Base-by-base conservation (phyloP, 2,797 vertebrate species). In the Holocentrus rufus region DNA sequence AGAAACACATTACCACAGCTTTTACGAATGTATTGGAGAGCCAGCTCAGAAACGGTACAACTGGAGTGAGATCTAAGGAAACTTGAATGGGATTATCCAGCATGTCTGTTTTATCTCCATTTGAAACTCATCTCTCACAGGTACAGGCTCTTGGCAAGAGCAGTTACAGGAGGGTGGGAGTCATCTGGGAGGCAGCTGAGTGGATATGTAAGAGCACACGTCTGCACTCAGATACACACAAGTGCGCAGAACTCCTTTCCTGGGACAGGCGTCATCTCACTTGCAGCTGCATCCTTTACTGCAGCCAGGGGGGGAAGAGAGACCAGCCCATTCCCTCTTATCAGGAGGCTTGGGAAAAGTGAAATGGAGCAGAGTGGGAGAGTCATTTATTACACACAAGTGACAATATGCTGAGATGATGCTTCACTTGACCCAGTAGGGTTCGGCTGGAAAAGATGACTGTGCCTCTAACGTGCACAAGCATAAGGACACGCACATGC, bases 171-270 rank as follows among this genome's bases (percentile, higher is more conserved):
- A 82, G 53, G 67, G 66, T 59, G 25, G 25, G 49, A 79, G 57
- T 86, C 82, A 90, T 85, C 74, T 86, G 85, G 77, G 36, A 69
- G 42, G 18, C 55, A 84, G 70, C 72, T 89, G 82, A 83, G 65
- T 59, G 65, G 59, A 69, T 23, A 72, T 62, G 22, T 42, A 22
- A 77, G 56, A 68, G 47, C 64, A 74, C 39, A 39, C 46, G 63
- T 73, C 63, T 62, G 61, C 46, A 55, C 55, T 25, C 15, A 81
- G 11, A 57, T 64, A 54, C 39, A 52, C 70, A 56, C 6, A 14
- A 47, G 17, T 34, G 23, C n/a, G 65, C 80, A 23, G 14, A 42
- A 66, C 25, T 70, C 44, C 68, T 68, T 65, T 20, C 61, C 71
- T 47, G 17, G 52, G 72, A 74, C 68, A 60, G 46, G 61, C 61